Evolutionary conservation across 2,888 invertebrate species (phyloP).

Genomic region (Malacosoma neustria): DNA sequence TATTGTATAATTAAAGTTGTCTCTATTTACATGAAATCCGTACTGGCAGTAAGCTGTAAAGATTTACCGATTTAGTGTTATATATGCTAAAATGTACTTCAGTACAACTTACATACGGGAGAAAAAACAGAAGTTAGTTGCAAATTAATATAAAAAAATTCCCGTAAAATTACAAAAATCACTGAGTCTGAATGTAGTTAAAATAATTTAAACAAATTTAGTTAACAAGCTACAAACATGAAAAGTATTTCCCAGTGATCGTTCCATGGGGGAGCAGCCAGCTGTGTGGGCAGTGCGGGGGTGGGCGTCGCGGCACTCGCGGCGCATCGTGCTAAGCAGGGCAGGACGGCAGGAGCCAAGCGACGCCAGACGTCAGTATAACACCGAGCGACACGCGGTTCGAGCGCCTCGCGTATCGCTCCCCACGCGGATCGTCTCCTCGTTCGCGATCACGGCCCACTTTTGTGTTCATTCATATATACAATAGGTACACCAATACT

Average conservation of each 20-base stretch:
- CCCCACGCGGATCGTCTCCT: conserved; percentile 29
- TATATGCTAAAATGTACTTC: too few relatives aligned
- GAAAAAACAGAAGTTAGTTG: too few relatives aligned
- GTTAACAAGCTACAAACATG: too few relatives aligned
- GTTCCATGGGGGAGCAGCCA: not conserved
- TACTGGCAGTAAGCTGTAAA: too few relatives aligned
- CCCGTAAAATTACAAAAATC: too few relatives aligned
- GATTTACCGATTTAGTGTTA: too few relatives aligned
- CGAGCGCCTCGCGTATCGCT: conserved; percentile 61
- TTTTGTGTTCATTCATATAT: conserved; percentile 25
- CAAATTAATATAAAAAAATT: too few relatives aligned
- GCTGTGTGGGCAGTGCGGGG: conserved; percentile 36
- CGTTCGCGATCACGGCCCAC: conserved; percentile 52
- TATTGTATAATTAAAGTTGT: too few relatives aligned
- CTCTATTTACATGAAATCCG: too few relatives aligned
- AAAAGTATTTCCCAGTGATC: not conserved
- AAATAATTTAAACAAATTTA: too few relatives aligned
- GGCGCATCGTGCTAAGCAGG: conserved; percentile 21
- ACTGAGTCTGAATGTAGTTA: too few relatives aligned
- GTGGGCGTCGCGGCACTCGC: conserved; percentile 54
- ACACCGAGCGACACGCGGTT: conserved; percentile 57
- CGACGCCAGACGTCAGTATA: conserved; percentile 55
- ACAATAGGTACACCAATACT: not conserved
- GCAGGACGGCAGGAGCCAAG: conserved; percentile 25
- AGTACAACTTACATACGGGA: too few relatives aligned